Conservation (phyloP, 2,888 invertebrate genomes). For the Nephrotoma appendiculata region DNA sequence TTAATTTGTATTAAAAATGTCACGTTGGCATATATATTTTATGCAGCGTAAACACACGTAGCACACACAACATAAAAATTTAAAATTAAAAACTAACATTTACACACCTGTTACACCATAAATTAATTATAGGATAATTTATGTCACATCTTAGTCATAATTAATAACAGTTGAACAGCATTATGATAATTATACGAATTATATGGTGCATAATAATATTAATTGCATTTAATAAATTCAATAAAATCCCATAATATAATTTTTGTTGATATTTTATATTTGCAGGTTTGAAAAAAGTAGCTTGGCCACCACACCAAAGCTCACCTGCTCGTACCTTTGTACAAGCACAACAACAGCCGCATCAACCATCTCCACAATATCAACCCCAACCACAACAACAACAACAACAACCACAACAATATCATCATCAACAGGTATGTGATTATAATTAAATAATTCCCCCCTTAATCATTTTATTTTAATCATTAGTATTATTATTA, state of each 20-base stretch:
- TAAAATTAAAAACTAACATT: background rate
- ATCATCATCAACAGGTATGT: constrained; percentile 6
- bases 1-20: too few species aligned
- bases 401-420: constrained; percentile 5
- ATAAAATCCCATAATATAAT: background rate
- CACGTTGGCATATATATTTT: too few species aligned
- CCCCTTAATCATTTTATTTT: background rate
- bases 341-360: constrained; percentile 7
- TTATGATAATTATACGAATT: background rate
- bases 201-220: background rate
- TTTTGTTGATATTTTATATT: background rate
- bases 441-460: background rate
- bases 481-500: background rate
- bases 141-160: background rate
- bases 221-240: background rate
- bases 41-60: too few species aligned
- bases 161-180: background rate
- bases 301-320: constrained; percentile 70
- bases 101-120: background rate
- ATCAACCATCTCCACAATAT: constrained; percentile 6
- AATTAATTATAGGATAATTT: background rate
- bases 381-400: constrained; percentile 1
- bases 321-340: constrained; percentile 31
- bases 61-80: background rate
- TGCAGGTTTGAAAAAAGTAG: constrained; percentile 68